phyloP scores from a whole-genome alignment of 2,888 invertebrate genomes.

The Ptychoptera contaminata region DNA sequence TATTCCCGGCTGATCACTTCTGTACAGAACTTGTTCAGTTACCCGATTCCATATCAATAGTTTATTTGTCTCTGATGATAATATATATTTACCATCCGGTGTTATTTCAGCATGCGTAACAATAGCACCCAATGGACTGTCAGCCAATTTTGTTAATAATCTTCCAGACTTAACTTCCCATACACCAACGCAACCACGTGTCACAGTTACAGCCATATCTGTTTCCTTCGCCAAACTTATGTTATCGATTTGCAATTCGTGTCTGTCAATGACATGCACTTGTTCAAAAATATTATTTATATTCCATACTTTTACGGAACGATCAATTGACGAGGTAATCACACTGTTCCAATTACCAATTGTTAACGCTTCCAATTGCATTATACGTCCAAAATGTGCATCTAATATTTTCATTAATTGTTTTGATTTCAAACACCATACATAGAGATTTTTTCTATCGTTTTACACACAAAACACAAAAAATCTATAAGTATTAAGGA shows the following conservation, averaged over 20 bases:
- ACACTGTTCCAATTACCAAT: slow-evolving; percentile 85
- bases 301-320: slow-evolving; percentile 98
- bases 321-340: slow-evolving; percentile 92
- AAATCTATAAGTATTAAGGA: too few relatives aligned
- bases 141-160: slow-evolving; percentile 72
- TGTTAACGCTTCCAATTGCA: slow-evolving; percentile 75
- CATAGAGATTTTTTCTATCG: slow-evolving; percentile 80
- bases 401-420: slow-evolving; percentile 83
- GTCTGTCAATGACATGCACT: slow-evolving; percentile 87
- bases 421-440: slow-evolving; percentile 73
- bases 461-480: too few relatives aligned
- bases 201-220: slow-evolving; percentile 78
- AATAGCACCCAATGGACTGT: slow-evolving; percentile 84
- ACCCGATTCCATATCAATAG: slow-evolving; percentile 76
- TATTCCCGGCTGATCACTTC: slow-evolving; percentile 56
- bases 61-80: slow-evolving; percentile 85
- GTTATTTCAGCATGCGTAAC: slow-evolving; percentile 87
- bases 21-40: slow-evolving; percentile 46
- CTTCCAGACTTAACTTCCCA: slow-evolving; percentile 83
- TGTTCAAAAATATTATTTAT: slow-evolving; percentile 98
- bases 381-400: slow-evolving; percentile 93
- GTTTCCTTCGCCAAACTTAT: slow-evolving; percentile 63
- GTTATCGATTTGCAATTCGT: slow-evolving; percentile 87
- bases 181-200: slow-evolving; percentile 85
- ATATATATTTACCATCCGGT: slow-evolving; percentile 63